A percentile compares a stretch with the other conserved stretches of the same genome.
phyloP scores from a whole-genome alignment of 2,888 invertebrate species.

The Azorinus chamasolen region DNA sequence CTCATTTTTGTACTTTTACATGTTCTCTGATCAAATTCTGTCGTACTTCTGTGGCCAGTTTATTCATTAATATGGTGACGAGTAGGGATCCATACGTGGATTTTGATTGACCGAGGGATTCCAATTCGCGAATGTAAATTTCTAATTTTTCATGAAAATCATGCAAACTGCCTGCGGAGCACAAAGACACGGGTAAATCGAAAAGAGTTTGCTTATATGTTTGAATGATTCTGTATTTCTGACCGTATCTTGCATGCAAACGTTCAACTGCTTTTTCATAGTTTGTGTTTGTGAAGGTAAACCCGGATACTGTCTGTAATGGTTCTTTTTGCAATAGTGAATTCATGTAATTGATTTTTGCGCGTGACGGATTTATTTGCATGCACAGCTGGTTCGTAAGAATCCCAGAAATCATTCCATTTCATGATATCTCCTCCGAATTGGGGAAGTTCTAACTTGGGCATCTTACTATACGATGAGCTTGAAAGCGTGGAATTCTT shows the following conservation, averaged over 20 bases:
- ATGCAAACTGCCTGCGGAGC: neutral
- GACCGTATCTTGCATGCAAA: conserved; percentile 10
- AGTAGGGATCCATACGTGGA: conserved; percentile 15
- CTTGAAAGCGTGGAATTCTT: too few relatives aligned
- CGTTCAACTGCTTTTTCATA: conserved; percentile 7
- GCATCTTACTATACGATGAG: conserved; percentile 3
- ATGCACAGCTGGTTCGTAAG: conserved; percentile 6
- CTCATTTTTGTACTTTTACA: too few relatives aligned
- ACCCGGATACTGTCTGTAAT: conserved; percentile 21
- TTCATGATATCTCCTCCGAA: conserved; percentile 11
- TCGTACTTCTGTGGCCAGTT: conserved; percentile 24
- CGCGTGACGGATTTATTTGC: neutral
- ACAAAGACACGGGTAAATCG: conserved; percentile 1
- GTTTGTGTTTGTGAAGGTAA: conserved; percentile 34
- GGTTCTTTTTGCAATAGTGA: neutral
- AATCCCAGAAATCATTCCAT: conserved; percentile 14
- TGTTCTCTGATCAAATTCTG: too few relatives aligned
- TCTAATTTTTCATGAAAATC: conserved; percentile 31
- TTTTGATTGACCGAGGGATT: conserved; percentile 29
- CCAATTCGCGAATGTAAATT: conserved; percentile 32
- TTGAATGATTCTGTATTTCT: conserved; percentile 19
- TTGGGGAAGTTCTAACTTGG: neutral
- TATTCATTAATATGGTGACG: conserved; percentile 15
- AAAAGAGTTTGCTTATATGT: conserved; percentile 16
- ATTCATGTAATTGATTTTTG: conserved; percentile 7